Conservation (phyloP, 1,140 invertebrate species). For the Drosophila asahinai region DNA sequence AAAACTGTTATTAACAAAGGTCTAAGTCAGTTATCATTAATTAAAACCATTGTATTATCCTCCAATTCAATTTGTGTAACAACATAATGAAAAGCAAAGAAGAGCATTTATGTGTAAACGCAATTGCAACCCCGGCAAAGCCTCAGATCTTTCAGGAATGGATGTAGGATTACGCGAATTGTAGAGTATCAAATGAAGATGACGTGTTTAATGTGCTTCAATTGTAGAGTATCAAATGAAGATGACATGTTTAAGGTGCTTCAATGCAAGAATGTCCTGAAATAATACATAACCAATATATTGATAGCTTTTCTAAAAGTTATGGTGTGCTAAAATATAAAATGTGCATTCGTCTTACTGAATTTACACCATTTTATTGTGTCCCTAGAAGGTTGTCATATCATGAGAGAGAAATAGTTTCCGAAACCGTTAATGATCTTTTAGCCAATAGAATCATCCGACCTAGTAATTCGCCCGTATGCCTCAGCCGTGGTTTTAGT, state of each 20-base stretch:
- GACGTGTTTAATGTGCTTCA: neutral
- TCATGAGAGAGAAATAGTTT: too few species aligned
- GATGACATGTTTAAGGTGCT: neutral
- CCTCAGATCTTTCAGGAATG: neutral
- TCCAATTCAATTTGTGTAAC: neutral
- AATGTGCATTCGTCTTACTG: neutral
- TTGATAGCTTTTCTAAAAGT: neutral
- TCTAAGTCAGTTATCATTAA: too few species aligned
- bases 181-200: neutral
- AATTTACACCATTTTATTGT: neutral
- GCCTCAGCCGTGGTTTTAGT: slow-evolving; percentile 10
- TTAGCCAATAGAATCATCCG: neutral
- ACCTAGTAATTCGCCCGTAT: neutral
- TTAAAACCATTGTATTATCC: neutral
- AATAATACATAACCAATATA: neutral
- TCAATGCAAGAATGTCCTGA: neutral
- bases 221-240: too few species aligned
- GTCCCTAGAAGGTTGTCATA: neutral
- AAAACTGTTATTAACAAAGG: neutral
- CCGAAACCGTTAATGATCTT: slow-evolving; percentile 1
- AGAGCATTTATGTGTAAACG: neutral
- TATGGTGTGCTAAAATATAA: neutral
- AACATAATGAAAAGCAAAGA: neutral
- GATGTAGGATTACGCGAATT: neutral
- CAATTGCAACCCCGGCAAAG: neutral